Evolutionary conservation across 2,113 vertebrate genomes (phyloP), one percentile per base, ranked within the genome.

Genomic region (Alosa alosa): DNA sequence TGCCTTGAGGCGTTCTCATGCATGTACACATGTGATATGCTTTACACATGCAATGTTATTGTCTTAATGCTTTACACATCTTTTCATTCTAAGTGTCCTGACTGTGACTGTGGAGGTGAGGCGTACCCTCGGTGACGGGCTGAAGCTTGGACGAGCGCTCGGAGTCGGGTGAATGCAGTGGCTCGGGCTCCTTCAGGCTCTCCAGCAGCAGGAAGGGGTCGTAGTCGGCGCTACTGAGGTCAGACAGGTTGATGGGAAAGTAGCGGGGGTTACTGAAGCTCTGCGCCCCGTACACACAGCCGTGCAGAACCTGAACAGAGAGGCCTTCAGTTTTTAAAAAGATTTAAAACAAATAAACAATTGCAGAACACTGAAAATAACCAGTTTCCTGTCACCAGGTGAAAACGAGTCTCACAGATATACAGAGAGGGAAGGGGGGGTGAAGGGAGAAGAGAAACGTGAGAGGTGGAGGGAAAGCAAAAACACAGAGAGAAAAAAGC

Each of bases 221-320:
- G 1, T 98, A 99, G 92, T 98, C 97, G 41, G 96, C 91, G 93
- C 96, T 97, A 36, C 94, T 94, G 92, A 99, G 95, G 94, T 99
- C 98, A 39, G 97, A 97, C 88, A 99, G 96, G 88, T 97, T 97
- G 88, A 99, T 90, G 22, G 98, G 98, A 93, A 97, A 98, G 93
- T 99, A 99, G 88, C 94, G 96, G 6, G 96, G 94, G 89, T 97
- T 99, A 95, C 87, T 97, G 91, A 99, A 99, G 91, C 96, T 96
- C 88, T 99, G 98, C n/a, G 98, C 96, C 84, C 98, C 98, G 86
- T 99, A 99, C 82, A 99, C 97, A 93, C 98, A 99, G 31, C 97
- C 97, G 90, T 99, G 98, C 81, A 99, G 95, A 46, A 99, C 97
- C 98, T 99, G 89, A 18, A n/a, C 36, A 6, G 60, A 41, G 39